phyloP scores from a whole-genome alignment of 2,888 invertebrate species.

The Heliconius sara region DNA sequence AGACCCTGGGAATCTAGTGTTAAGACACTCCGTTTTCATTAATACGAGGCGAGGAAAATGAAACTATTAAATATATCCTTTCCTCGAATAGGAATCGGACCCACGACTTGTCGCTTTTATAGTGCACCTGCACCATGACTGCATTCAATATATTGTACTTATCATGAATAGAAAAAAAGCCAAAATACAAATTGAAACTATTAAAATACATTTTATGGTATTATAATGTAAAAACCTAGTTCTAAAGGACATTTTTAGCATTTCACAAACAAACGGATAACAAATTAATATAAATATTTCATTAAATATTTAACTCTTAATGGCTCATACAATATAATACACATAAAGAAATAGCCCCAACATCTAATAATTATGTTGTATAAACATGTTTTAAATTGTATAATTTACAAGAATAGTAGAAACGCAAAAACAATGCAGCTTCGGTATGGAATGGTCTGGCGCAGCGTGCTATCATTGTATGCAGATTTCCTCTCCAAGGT shows the following conservation, averaged over 20 bases:
- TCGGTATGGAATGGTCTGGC: slow-evolving; percentile 48
- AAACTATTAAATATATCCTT: too few relatives aligned
- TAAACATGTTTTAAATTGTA: slow-evolving; percentile 31
- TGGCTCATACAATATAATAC: neutral
- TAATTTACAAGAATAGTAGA: slow-evolving; percentile 41
- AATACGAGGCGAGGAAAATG: too few relatives aligned
- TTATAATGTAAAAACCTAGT: too few relatives aligned
- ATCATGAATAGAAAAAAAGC: too few relatives aligned
- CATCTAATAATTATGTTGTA: slow-evolving; percentile 33
- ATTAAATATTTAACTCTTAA: neutral
- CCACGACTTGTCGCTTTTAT: neutral
- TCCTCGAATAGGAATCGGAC: neutral
- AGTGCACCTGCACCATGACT: neutral
- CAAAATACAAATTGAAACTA: too few relatives aligned
- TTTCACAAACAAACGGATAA: neutral
- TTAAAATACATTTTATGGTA: too few relatives aligned
- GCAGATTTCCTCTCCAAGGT: slow-evolving; percentile 70
- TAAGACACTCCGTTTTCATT: too few relatives aligned
- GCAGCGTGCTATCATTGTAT: slow-evolving; percentile 65
- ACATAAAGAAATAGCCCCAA: neutral
- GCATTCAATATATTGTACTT: neutral
- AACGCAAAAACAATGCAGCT: slow-evolving; percentile 47
- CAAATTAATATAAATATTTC: neutral
- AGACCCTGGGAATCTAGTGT: too few relatives aligned
- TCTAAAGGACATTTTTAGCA: too few relatives aligned